A percentile compares a stretch with the other conserved stretches of the same genome.
Conservation (phyloP, 2,797 vertebrate genomes). For the Xerus rutilus region DNA sequence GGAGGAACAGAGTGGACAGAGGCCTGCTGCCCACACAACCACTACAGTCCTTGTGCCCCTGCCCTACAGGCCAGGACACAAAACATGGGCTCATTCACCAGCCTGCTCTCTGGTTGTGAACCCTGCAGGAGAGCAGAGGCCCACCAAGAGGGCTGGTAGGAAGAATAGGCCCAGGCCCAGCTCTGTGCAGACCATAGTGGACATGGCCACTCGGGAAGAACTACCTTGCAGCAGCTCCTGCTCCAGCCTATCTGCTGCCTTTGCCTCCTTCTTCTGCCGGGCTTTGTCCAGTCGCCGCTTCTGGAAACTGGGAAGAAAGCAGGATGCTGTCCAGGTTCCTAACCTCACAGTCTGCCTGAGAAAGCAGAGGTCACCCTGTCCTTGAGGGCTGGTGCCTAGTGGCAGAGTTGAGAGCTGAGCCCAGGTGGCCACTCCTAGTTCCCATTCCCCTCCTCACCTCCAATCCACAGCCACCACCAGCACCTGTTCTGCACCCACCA, state of each 20-base stretch:
- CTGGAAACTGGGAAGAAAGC: constrained; percentile 88
- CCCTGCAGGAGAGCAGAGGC: accelerated
- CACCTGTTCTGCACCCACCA: not conserved
- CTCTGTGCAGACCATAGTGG: not conserved
- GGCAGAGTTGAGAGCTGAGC: not conserved
- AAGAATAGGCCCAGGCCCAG: not conserved
- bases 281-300: constrained; percentile 88
- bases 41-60: accelerated
- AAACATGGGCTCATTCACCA: not conserved
- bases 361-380: not conserved
- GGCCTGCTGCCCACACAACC: not conserved
- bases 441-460: accelerated
- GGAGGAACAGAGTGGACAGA: not conserved
- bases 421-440: not conserved
- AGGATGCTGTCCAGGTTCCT: accelerated
- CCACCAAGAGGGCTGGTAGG: too few species aligned
- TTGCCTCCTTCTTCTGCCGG: constrained; percentile 90
- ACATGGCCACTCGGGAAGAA: not conserved
- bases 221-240: constrained; percentile 92
- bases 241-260: constrained; percentile 88
- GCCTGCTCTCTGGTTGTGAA: not conserved
- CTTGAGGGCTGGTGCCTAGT: accelerated
- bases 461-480: not conserved
- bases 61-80: accelerated
- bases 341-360: not conserved